A percentile compares a stretch with the other conserved stretches of the same genome.
phyloP scores from a whole-genome alignment of 2,888 invertebrate species.

The Sisyra terminalis region DNA sequence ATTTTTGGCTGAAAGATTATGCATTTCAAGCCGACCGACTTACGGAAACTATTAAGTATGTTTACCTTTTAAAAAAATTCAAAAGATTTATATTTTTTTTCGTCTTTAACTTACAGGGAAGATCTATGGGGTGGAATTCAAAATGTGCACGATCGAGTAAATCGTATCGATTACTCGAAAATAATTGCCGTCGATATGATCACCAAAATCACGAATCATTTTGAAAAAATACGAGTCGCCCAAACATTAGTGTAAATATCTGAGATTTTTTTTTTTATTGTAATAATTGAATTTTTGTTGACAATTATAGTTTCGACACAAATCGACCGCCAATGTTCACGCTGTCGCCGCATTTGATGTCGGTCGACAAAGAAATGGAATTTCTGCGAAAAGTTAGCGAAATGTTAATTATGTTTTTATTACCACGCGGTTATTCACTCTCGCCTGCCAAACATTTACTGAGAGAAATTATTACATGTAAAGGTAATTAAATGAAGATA shows the following conservation, averaged over 20 bases:
- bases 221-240: constrained; percentile 67
- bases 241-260: constrained; percentile 54
- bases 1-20: constrained; percentile 51
- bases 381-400: constrained; percentile 72
- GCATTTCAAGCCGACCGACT: constrained; percentile 31
- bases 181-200: constrained; percentile 71
- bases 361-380: constrained; percentile 57
- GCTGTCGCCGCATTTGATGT: constrained; percentile 55
- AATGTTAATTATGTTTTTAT: constrained; percentile 59
- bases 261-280: constrained; percentile 9
- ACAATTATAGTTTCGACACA: constrained; percentile 36
- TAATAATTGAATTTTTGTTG: not conserved
- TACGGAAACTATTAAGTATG: constrained; percentile 31
- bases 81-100: constrained; percentile 6
- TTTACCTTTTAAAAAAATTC: constrained; percentile 3
- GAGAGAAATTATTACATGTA: constrained; percentile 68
- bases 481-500: no score
- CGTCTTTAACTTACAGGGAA: constrained; percentile 44
- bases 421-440: constrained; percentile 66
- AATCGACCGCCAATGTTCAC: constrained; percentile 51
- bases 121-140: constrained; percentile 71
- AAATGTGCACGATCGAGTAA: constrained; percentile 54
- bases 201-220: constrained; percentile 64
- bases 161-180: constrained; percentile 64
- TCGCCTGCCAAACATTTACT: constrained; percentile 64